Base-by-base conservation (phyloP, 2,113 vertebrate species). In the Penelope pileata region DNA sequence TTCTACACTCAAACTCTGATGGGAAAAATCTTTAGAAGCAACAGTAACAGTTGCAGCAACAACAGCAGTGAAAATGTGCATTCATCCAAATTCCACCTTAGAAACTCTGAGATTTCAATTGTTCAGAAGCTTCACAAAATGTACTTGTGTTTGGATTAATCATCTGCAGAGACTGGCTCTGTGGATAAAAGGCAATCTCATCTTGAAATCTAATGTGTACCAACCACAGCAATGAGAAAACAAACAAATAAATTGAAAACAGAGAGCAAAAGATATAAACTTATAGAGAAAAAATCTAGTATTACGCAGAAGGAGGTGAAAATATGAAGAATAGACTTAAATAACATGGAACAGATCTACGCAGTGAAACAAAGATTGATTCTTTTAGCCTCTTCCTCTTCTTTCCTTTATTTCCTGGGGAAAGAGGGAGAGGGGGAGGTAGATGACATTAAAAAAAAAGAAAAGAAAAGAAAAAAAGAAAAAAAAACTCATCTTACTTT, bases 181-280 rank as follows among this genome's bases (percentile, higher is more conserved):
- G n/a, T 16, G 26, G 54, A 63, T 60, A 80, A 77, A 91, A 93
- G 90, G 22, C 78, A 94, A 94, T 90, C 94, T 94, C n/a, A 11
- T 80, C 12, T 59, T 70, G 47, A 93, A 95, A 90, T 85, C 82
- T 82, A 69, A 38, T 43, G 75, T 42, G 85, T 77, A n/a, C 5
- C 30, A 63, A 45, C 4, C 29, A 80, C 36, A 91, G 72, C 43
- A 89, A 83, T 36, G 34, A 2, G 30, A 75, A 84, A 92, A 68
- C 27, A 95, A 90, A 36, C 16, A 91, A 86, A 59, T 2, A 50
- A 86, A 73, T 32, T 26, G 50, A 80, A 92, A 75, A 66, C n/a
- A 79, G n/a, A 91, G 29, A 56, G 12, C 21, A 76, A 87, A 88
- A 83, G 4, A 29, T 15, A 62, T 3, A 58, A 58, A 83, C 2